phyloP scores from a whole-genome alignment of 2,113 vertebrate species.

The Muntiacus muntjak region DNA sequence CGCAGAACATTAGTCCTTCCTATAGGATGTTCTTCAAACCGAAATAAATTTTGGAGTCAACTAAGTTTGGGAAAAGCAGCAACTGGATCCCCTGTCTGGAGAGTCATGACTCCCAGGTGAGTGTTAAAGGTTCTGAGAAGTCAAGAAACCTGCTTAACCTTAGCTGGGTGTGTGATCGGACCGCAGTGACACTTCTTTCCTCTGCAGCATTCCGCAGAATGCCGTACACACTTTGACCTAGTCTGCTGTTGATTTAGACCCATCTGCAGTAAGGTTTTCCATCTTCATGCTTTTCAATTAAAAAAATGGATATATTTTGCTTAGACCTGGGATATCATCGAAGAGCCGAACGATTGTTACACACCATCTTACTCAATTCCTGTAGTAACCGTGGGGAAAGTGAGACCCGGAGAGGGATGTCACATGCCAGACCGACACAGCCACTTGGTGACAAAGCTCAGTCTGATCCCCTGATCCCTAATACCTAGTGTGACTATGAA shows the following conservation, averaged over 20 bases:
- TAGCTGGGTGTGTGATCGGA: neutral
- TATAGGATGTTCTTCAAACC: neutral
- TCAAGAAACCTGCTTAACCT: neutral
- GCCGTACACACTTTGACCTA: neutral
- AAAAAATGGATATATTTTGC: neutral
- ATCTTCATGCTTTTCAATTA: neutral
- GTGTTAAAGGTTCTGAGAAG: neutral
- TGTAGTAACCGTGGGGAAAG: neutral
- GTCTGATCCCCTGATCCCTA: neutral
- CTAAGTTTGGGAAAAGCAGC: neutral
- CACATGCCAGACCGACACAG: neutral
- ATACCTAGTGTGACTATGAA: neutral
- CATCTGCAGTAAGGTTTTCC: neutral
- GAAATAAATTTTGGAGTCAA: neutral
- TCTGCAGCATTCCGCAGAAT: neutral
- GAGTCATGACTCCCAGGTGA: neutral
- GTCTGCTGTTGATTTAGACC: neutral
- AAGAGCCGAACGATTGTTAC: neutral
- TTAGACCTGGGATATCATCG: neutral
- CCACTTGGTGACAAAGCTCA: neutral
- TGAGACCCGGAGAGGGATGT: neutral
- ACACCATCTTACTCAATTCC: neutral
- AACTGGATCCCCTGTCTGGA: neutral
- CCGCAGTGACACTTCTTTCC: rapidly evolving
- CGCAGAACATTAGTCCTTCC: neutral